phyloP scores from a whole-genome alignment of 1,140 invertebrate genomes.

The Piezodorus guildinii region DNA sequence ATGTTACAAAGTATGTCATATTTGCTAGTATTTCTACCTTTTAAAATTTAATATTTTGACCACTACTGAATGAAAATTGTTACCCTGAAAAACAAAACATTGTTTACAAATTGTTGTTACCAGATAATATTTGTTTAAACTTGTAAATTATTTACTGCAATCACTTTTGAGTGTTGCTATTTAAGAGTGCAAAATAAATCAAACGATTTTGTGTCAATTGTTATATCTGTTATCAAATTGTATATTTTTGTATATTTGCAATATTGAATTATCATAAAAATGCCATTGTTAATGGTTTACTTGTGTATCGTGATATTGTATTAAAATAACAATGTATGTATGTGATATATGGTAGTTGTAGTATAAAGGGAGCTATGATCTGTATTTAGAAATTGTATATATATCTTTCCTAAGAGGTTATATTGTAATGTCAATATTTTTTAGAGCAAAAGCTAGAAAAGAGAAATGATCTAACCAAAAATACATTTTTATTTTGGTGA shows the following conservation, averaged over 20 bases:
- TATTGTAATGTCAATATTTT: too few species aligned
- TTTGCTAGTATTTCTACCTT: neutral
- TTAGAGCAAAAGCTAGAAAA: too few species aligned
- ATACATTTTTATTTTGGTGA: too few species aligned
- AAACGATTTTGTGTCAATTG: slow-evolving; percentile 7
- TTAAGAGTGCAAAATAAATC: slow-evolving; percentile 4
- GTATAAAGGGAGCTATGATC: too few species aligned
- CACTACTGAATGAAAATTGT: neutral
- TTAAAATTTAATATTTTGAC: neutral
- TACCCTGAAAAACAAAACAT: neutral
- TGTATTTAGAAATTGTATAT: too few species aligned
- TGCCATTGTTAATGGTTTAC: neutral
- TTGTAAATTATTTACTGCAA: neutral
- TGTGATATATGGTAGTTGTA: neutral
- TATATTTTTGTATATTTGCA: slow-evolving; percentile 8
- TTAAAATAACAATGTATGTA: slow-evolving; percentile 2
- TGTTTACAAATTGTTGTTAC: neutral
- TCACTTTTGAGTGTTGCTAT: neutral
- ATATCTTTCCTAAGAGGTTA: too few species aligned
- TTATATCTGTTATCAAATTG: slow-evolving; percentile 1
- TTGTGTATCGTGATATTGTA: slow-evolving; percentile 2
- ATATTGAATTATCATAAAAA: neutral
- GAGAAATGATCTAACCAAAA: too few species aligned
- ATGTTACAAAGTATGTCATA: too few species aligned
- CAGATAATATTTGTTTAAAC: neutral